Evolutionary conservation across 2,113 vertebrate genomes (phyloP), one percentile per base, ranked within the genome.

Genomic region (Tenebrosternarchus preto): DNA sequence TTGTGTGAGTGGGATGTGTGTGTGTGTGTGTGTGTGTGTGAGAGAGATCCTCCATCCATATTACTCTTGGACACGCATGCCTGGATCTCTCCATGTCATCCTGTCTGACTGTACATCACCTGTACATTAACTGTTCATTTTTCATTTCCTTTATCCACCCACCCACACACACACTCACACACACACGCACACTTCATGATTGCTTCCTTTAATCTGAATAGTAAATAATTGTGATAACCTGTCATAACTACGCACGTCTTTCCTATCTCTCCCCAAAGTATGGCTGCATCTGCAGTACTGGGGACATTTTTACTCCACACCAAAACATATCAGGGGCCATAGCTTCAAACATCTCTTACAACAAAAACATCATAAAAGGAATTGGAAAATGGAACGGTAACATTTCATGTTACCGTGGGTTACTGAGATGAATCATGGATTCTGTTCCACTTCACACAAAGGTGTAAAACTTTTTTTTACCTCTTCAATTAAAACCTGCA

Each of bases 151-250:
- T 60, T 8, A 15, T 25, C 17, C 15, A 25, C 50, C 43, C 50
- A 11, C 73, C 59, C 73, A 76, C 15, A 24, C 31, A 29, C n/a
- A 27, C 72, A 74, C 50, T 33, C 72, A 31, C 55, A 74, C 72
- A 46, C 31, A 55, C 17, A 22, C 64, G 29, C 33, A 39, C n/a
- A 20, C 16, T 22, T 22, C 7, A 12, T 46, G 8, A 24, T n/a
- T 53, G 17, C 9, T 22, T 56, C 19, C 50, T 71, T 71, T 72
- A 17, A 50, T 75, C 20, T 73, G n/a, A 31, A 39, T 67, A 25
- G 25, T 84, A 25, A 73, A 84, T 77, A 67, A 84, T 73, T 72
- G n/a, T n/a, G 73, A 77, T 77, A 5, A n/a, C 59, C 59, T 76
- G 73, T 77, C 31, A 25, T 72, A 73, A 73, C 24, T 31, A 53